Conservation (phyloP, 92 coral and sea anemone species). For the Porites cylindrica region DNA sequence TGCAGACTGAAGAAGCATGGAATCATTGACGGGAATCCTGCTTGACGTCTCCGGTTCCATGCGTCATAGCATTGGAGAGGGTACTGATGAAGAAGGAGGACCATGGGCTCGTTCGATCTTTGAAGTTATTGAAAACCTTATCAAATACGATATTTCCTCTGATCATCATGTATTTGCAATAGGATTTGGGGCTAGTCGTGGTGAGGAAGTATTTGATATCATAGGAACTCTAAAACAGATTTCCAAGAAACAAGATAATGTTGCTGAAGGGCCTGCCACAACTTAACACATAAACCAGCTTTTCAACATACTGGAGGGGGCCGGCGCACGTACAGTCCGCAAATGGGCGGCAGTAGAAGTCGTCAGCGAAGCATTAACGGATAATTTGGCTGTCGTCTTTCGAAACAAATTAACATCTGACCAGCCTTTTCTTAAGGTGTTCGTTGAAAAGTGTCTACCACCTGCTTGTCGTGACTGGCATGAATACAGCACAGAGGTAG, state of each 20-base stretch:
- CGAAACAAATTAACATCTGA: background rate
- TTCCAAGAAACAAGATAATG: no score
- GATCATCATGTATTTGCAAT: conserved; percentile 62
- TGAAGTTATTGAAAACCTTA: conserved; percentile 54
- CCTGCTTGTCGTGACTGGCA: conserved; percentile 15
- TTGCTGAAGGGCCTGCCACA: no score
- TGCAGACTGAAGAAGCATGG: background rate
- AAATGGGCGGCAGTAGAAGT: conserved; percentile 45
- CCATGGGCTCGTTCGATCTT: conserved; percentile 70
- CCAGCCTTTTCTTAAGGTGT: background rate
- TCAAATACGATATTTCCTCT: conserved; percentile 64
- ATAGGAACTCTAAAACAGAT: background rate
- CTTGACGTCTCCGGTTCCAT: conserved; percentile 74
- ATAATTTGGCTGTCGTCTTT: conserved; percentile 3
- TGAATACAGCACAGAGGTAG: no score
- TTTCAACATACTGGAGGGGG: conserved; percentile 22
- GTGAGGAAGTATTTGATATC: conserved; percentile 36
- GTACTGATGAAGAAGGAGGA: conserved; percentile 50
- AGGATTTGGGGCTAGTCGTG: conserved; percentile 44
- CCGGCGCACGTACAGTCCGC: conserved; percentile 57
- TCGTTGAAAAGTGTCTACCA: conserved; percentile 53
- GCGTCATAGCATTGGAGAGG: conserved; percentile 47
- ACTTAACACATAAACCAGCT: background rate
- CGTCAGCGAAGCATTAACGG: background rate
- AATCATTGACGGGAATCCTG: conserved; percentile 53